A percentile compares a stretch with the other conserved stretches of the same genome.
These are phyloP conservation scores for Natator depressus DNA, from an alignment of 2,113 vertebrate species.

Conservation along the genomic window DNA sequence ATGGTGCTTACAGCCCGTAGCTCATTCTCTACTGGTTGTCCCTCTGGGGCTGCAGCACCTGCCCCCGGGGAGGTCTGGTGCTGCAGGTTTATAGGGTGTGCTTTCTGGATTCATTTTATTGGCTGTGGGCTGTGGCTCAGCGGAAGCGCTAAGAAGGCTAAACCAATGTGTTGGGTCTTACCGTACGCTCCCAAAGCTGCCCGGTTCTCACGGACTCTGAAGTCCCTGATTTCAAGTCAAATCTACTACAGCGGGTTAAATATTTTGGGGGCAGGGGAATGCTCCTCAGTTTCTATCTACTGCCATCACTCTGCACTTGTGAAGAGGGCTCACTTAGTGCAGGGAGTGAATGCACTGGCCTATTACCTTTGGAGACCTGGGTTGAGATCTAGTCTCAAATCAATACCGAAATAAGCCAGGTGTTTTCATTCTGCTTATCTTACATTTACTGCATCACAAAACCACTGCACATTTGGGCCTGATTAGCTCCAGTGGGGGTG, in stretches of 20 bases:
- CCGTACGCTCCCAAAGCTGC: neutral
- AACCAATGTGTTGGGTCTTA: too few relatives aligned
- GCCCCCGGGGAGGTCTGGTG: neutral
- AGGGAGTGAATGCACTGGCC: too few relatives aligned
- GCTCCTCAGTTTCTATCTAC: accelerated
- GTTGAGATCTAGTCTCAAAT: accelerated
- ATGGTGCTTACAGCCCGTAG: neutral
- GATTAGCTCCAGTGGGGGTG: neutral
- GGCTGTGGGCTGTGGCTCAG: neutral
- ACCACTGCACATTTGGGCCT: neutral
- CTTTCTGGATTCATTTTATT: neutral
- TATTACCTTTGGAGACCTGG: accelerated
- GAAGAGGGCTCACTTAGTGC: neutral
- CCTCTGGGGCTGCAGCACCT: accelerated
- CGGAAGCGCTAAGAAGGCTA: too few relatives aligned
- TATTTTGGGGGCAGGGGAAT: accelerated
- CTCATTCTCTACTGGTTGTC: neutral
- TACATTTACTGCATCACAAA: neutral
- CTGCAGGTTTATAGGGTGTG: neutral
- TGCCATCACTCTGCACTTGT: accelerated
- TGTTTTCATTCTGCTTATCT: neutral
- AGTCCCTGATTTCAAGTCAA: neutral
- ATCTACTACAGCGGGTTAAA: accelerated
- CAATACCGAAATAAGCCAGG: neutral
- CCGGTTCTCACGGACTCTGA: neutral